Evolutionary conservation across 2,797 vertebrate genomes (phyloP), one percentile per base, ranked within the genome.

Genomic region (Hybognathus amarus): DNA sequence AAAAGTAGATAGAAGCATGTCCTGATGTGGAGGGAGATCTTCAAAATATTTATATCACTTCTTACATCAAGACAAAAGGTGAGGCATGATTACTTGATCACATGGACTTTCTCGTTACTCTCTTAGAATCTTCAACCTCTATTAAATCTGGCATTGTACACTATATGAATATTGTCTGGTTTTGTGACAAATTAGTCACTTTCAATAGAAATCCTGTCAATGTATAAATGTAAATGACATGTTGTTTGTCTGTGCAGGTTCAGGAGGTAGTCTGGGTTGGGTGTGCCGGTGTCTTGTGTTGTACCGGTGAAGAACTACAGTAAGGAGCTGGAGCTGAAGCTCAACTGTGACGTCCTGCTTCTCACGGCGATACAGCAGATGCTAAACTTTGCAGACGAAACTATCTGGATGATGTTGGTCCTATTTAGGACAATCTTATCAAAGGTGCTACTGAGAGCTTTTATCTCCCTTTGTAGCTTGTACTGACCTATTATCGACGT

Each of bases 261-360:
- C 71, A 90, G 87, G 90, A 92, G 90, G 89, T 88, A 88, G 89
- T 10, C 77, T 84, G 90, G 84, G 76, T 85, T 95, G 64, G 92
- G 95, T 10, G 89, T 95, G 73, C 90, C 93, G 17, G 89, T 95
- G 79, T 90, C 93, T 22, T 93, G 91, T 79, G 86, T 96, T 40
- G 50, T 95, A 76, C 93, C 94, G 3, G 91, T 95, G 89, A 94
- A 94, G 91, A 95, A 94, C 86, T 95, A 94, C 88, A 91, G 87
- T 30, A 89, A 90, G 24, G 91, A 92, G 87, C 69, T 93, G 89
- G 88, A 91, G 74, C 78, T 95, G 88, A 89, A 92, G 30, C 18
- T 63, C 12, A 85, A 86, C 90, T 91, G 88, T 71, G 95, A 95
- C 90, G 91, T 94, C 87, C 91, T 94, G 80, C 87, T 94, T 83